Evolutionary conservation across 1,140 invertebrate species (phyloP).

Genomic region (Calycopis cecrops): DNA sequence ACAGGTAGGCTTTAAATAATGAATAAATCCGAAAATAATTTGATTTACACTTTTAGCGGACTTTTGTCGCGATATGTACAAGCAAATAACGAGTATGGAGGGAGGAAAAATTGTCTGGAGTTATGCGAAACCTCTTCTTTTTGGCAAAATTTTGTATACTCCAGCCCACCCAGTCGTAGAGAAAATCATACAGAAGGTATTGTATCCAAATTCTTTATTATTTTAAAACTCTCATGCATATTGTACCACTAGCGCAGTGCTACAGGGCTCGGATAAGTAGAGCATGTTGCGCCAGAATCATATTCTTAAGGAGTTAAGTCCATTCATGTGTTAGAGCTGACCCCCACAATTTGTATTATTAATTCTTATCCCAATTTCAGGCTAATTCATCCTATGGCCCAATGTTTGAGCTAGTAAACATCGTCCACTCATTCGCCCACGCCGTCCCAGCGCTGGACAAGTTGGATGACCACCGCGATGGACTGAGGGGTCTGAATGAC

Average conservation of each 20-base stretch:
- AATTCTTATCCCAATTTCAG: conserved; percentile 36
- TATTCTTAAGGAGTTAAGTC: no score
- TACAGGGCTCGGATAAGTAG: no score
- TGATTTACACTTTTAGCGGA: conserved; percentile 62
- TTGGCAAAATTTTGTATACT: conserved; percentile 79
- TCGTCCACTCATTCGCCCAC: conserved; percentile 68
- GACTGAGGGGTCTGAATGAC: conserved; percentile 60
- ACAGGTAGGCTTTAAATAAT: no score
- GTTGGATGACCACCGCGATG: conserved; percentile 65
- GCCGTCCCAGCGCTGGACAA: conserved; percentile 66
- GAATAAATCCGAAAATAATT: conserved; percentile 3
- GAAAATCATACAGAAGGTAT: conserved; percentile 74
- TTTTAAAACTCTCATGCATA: not conserved
- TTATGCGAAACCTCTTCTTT: conserved; percentile 79
- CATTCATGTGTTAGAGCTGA: no score
- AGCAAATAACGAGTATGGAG: conserved; percentile 74
- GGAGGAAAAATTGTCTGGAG: conserved; percentile 82
- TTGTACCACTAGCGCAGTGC: no score
- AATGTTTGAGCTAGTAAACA: conserved; percentile 66
- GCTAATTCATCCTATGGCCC: conserved; percentile 77
- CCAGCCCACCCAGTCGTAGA: conserved; percentile 68
- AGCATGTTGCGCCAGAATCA: no score
- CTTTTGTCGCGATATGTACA: conserved; percentile 78
- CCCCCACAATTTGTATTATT: not conserved
- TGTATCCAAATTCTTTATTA: not conserved